Percentiles rank a stretch among this genome's conserved stretches.
Evolutionary conservation across 2,888 invertebrate species (phyloP).

Genomic region (Parnassius smintheus): DNA sequence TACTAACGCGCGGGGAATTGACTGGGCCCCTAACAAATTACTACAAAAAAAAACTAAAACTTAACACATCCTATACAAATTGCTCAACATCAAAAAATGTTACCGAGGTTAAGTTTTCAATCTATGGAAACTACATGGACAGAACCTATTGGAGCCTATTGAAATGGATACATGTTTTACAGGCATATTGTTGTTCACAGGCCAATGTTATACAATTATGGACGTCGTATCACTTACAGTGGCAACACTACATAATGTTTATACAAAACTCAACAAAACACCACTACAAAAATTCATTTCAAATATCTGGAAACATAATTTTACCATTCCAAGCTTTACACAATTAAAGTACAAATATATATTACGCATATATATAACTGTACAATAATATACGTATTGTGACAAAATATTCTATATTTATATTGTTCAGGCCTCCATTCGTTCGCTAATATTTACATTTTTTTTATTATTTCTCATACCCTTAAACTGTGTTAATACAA

Average conservation of each 20-base stretch:
- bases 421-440: constrained; percentile 69
- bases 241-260: constrained; percentile 27
- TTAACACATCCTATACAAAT: constrained; percentile 70
- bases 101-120: constrained; percentile 43
- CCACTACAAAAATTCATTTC: constrained; percentile 47
- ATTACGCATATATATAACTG: constrained; percentile 45
- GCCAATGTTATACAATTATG: constrained; percentile 14
- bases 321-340: constrained; percentile 52
- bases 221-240: constrained; percentile 9
- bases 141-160: constrained; percentile 37
- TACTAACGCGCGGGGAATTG: constrained; percentile 61
- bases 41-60: constrained; percentile 57
- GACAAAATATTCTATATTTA: constrained; percentile 65
- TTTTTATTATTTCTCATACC: constrained; percentile 29
- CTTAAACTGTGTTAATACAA: constrained; percentile 21
- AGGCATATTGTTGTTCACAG: background rate
- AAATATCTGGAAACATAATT: constrained; percentile 66
- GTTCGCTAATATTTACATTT: constrained; percentile 71
- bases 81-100: constrained; percentile 55
- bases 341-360: constrained; percentile 51
- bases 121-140: constrained; percentile 50
- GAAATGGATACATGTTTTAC: constrained; percentile 8
- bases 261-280: constrained; percentile 28
- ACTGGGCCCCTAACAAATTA: constrained; percentile 64
- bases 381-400: constrained; percentile 61